Evolutionary conservation across 2,888 invertebrate species (phyloP), one percentile per base, ranked within the genome.

Genomic region (Apamea sordens): DNA sequence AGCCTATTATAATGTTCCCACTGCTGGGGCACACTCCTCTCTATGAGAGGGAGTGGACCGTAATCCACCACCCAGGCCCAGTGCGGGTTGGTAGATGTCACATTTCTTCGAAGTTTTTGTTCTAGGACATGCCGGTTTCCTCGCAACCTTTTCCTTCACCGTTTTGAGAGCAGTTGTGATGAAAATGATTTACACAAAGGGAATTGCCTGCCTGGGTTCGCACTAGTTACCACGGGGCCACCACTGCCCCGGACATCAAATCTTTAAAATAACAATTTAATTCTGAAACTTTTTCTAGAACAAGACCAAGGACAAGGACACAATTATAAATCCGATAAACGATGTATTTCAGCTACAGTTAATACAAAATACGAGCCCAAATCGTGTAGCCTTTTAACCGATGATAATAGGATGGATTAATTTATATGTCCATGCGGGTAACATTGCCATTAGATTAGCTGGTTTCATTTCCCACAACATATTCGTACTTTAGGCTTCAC

Each of bases 371-470:
- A 28, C 36, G 0, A 53, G 2, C 8, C 32, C 15, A 15, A 72
- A 41, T 21, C 4, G 5, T 11, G 6, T 4, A 18, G 15, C 15
- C 32, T 24, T 64, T 21, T 13, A 44, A 64, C 10, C 7, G 4
- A 71, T 24, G 24, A 72, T 53, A 74, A 53, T 6, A 32, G 41
- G 7, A 28, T 50, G 13, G 3, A 36, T 53, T 24, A 28, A 68
- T 63, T 32, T 24, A 53, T 18, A n/a, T 28, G 7, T 36, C 21
- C 0, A 82, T 82, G 61, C 50, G 61, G 82, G 82, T 74, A 32
- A 32, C 44, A 47, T 44, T 47, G 15, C 18, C 53, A 36, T 71
- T 28, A 21, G 6, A 71, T 70, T 24, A 47, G 0, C 32, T 28
- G 36, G 56, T 59, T 50, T 36, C 6, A 18, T 61, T 59, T 61